A percentile compares a stretch with the other conserved stretches of the same genome.
Conservation (phyloP, 2,797 vertebrate species). For the Lepilemur septentrionalis region DNA sequence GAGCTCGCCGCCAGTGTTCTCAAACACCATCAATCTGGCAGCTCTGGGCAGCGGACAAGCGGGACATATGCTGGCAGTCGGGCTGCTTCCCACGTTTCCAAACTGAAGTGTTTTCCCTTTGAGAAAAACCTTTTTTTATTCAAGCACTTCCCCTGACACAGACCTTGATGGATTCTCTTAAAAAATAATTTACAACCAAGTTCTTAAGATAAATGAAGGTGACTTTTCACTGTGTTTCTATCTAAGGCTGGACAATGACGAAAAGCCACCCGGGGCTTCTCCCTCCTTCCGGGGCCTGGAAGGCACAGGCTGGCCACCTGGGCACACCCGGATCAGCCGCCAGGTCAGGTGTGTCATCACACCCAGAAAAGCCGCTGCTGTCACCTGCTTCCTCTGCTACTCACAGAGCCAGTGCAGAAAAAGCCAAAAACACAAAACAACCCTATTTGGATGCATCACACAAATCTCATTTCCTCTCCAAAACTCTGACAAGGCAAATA, state of each 20-base stretch:
- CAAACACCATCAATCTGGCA: constrained; percentile 40
- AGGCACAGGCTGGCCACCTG: neutral
- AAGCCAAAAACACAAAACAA: neutral
- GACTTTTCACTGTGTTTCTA: constrained; percentile 39
- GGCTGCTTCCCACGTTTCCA: neutral
- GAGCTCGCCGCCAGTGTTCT: neutral
- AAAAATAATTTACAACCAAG: constrained; percentile 56
- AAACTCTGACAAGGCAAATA: constrained; percentile 32
- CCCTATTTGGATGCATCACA: neutral
- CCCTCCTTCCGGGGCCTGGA: neutral
- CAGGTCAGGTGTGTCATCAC: rapidly evolving
- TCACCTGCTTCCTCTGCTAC: neutral
- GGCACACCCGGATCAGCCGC: neutral
- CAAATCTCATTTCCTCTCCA: constrained; percentile 54
- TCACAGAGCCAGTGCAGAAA: neutral
- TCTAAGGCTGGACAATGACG: constrained; percentile 9
- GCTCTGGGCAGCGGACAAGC: neutral
- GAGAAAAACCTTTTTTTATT: constrained; percentile 70
- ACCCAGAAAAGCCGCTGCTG: neutral
- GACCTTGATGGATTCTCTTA: constrained; percentile 48
- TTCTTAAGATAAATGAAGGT: constrained; percentile 35
- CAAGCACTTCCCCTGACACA: constrained; percentile 46
- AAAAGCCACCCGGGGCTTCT: neutral
- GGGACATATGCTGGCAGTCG: constrained; percentile 43
- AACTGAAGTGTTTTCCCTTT: constrained; percentile 70